These are phyloP conservation scores for Helarctos malayanus DNA, from an alignment of 2,797 vertebrate genomes.

Conservation along the genomic window DNA sequence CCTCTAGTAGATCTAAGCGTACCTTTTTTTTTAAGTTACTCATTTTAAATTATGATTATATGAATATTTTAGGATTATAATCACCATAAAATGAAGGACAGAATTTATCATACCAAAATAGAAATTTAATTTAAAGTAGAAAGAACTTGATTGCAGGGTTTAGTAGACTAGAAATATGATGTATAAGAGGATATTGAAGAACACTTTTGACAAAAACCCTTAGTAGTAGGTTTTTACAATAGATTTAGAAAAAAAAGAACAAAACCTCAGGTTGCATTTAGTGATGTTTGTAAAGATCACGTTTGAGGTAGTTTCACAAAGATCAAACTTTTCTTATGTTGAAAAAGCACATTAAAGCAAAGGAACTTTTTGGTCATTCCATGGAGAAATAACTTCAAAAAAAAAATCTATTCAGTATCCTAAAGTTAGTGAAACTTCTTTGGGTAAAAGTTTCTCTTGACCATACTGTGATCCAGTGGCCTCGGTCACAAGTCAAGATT, in stretches of 20 bases:
- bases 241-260: not conserved
- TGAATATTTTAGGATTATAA: slow-evolving; percentile 80
- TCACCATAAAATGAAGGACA: slow-evolving; percentile 73
- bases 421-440: not conserved
- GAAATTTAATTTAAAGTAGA: slow-evolving; percentile 80
- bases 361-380: not conserved
- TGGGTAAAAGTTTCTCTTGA: not conserved
- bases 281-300: not conserved
- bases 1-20: slow-evolving; percentile 10
- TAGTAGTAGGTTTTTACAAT: not conserved
- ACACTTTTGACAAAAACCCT: not conserved
- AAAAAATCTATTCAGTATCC: not conserved
- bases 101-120: slow-evolving; percentile 74
- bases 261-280: not conserved
- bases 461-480: not conserved
- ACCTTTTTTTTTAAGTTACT: slow-evolving; percentile 68
- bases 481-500: not conserved
- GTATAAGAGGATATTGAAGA: slow-evolving; percentile 4
- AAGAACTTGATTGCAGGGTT: slow-evolving; percentile 66
- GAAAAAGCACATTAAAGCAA: not conserved
- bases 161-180: slow-evolving; percentile 52
- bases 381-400: not conserved
- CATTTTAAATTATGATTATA: slow-evolving; percentile 75
- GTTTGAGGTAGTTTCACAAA: not conserved
- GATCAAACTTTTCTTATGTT: not conserved